These are phyloP conservation scores for Eupelmus urozonus DNA, from an alignment of 2,888 invertebrate genomes.

Conservation along the genomic window DNA sequence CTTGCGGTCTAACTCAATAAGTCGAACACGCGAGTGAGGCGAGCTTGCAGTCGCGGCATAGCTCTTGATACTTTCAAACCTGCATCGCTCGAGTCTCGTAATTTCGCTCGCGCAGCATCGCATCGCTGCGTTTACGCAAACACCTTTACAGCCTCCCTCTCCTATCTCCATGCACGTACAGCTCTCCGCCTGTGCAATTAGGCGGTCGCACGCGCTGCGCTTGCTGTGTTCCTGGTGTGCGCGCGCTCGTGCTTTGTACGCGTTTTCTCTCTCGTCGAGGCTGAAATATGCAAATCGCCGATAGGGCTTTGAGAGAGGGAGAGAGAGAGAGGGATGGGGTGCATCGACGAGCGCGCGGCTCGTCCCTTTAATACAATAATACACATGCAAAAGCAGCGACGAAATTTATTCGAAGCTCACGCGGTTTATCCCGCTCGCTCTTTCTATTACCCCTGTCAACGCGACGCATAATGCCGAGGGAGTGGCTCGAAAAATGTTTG, in stretches of 20 bases:
- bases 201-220: constrained; percentile 18
- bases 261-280: not conserved
- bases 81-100: constrained; percentile 52
- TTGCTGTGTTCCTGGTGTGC: constrained; percentile 4
- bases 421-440: constrained; percentile 30
- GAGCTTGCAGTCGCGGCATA: too few relatives aligned
- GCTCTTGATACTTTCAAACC: too few relatives aligned
- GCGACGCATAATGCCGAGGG: not conserved
- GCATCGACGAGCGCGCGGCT: constrained; percentile 2
- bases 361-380: constrained; percentile 27
- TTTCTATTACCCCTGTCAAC: constrained; percentile 6
- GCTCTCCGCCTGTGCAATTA: constrained; percentile 19
- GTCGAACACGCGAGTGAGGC: too few relatives aligned
- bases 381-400: not conserved
- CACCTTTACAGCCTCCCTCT: constrained; percentile 38
- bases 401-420: constrained; percentile 38
- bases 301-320: constrained; percentile 26
- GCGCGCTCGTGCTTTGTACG: constrained; percentile 22
- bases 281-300: constrained; percentile 50
- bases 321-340: not conserved
- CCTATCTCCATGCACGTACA: not conserved
- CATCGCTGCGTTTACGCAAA: constrained; percentile 50
- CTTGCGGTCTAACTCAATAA: too few relatives aligned
- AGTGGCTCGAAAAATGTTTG: too few relatives aligned
- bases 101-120: constrained; percentile 47